These are phyloP conservation scores for Ailurus styani DNA, from an alignment of 2,113 vertebrate genomes.

Conservation along the genomic window DNA sequence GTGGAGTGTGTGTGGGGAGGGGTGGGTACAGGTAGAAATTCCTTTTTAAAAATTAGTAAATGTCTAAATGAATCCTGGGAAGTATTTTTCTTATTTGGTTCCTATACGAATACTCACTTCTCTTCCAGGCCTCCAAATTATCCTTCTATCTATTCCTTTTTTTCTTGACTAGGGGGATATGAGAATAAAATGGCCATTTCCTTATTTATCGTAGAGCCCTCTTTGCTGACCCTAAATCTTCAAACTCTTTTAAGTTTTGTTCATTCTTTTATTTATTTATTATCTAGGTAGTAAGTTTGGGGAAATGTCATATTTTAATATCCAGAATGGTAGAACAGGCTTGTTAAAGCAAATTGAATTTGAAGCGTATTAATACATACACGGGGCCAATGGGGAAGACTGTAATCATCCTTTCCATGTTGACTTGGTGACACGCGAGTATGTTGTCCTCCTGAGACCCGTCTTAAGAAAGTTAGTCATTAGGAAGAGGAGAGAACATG, in stretches of 20 bases:
- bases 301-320: not conserved
- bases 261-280: not conserved
- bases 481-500: not conserved
- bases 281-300: not conserved
- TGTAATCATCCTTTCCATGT: not conserved
- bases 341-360: not conserved
- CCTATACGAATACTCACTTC: not conserved
- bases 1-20: fast-evolving
- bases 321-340: not conserved
- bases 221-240: not conserved
- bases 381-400: not conserved
- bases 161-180: not conserved
- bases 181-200: not conserved
- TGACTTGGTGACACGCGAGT: no score
- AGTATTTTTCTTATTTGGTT: not conserved
- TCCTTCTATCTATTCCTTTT: not conserved
- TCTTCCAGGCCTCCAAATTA: not conserved
- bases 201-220: not conserved
- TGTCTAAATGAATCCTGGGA: not conserved
- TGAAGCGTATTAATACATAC: not conserved
- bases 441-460: not conserved
- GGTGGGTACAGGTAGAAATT: not conserved
- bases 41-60: not conserved
- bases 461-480: not conserved
- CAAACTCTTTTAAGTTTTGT: not conserved